phyloP scores from a whole-genome alignment of 1,140 invertebrate species.

The Platyura marginata region DNA sequence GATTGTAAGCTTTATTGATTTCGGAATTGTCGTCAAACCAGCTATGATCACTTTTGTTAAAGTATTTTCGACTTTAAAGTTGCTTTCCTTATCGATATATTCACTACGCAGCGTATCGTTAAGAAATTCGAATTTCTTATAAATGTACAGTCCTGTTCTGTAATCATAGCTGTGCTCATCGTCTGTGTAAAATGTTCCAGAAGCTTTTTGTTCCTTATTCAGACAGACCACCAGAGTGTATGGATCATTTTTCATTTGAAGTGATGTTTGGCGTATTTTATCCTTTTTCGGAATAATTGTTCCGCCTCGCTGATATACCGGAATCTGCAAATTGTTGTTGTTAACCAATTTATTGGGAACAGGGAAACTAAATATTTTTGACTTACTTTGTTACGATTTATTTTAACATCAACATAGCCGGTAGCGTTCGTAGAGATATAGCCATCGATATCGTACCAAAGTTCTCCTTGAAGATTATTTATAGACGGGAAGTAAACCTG shows the following conservation, averaged over 20 bases:
- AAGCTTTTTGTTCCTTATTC: constrained; percentile 47
- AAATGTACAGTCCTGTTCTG: constrained; percentile 57
- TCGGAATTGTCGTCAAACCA: constrained; percentile 48
- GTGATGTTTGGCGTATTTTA: constrained; percentile 68
- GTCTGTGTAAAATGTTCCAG: constrained; percentile 78
- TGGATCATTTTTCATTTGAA: constrained; percentile 78
- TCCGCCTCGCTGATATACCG: constrained; percentile 90
- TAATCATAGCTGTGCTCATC: constrained; percentile 82
- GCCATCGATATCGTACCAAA: constrained; percentile 87
- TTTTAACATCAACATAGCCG: constrained; percentile 40
- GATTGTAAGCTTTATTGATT: constrained; percentile 28
- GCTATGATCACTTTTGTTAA: constrained; percentile 70
- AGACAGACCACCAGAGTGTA: constrained; percentile 77
- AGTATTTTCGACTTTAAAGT: constrained; percentile 61
- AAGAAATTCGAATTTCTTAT: constrained; percentile 46
- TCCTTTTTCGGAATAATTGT: constrained; percentile 82
- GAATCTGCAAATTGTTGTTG: no score
- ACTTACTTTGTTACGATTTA: constrained; percentile 40
- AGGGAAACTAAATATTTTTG: neutral
- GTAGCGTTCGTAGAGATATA: constrained; percentile 40
- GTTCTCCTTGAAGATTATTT: constrained; percentile 32
- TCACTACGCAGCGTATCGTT: constrained; percentile 46
- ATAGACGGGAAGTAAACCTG: constrained; percentile 77
- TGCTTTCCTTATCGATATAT: constrained; percentile 37
- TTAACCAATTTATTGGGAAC: constrained; percentile 8